Conservation (phyloP, 2,888 invertebrate genomes). For the Eurytoma adleriae region DNA sequence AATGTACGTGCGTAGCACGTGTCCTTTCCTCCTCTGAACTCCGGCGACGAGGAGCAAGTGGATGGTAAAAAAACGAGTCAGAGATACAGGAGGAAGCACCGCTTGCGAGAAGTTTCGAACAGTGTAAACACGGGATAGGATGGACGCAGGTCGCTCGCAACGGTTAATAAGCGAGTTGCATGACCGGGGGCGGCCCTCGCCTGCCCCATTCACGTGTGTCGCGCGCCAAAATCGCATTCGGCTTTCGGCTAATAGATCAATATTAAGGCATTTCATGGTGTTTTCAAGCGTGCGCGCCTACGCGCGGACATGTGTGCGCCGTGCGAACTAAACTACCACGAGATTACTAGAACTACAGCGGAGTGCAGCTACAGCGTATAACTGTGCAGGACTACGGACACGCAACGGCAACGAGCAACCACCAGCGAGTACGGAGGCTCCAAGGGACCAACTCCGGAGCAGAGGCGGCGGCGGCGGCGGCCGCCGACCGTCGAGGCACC, state of each 20-base stretch:
- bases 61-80: conserved; percentile 11
- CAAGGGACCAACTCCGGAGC: not conserved
- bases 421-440: conserved; percentile 35
- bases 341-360: not conserved
- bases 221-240: conserved; percentile 69
- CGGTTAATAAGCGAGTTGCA: not conserved
- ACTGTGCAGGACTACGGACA: not conserved
- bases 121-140: not conserved
- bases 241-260: conserved; percentile 71
- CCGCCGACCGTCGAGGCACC: not conserved
- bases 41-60: conserved; percentile 2
- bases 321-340: conserved; percentile 19
- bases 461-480: conserved; percentile 22
- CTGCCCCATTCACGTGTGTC: conserved; percentile 63
- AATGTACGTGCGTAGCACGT: conserved; percentile 69
- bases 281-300: conserved; percentile 61
- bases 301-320: conserved; percentile 15
- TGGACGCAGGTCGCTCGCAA: not conserved
- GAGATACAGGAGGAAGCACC: not conserved
- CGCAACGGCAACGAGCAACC: conserved; percentile 57
- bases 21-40: conserved; percentile 3
- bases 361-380: not conserved
- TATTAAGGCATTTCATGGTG: conserved; percentile 75
- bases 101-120: not conserved
- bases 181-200: conserved; percentile 8